phyloP scores from a whole-genome alignment of 2,797 vertebrate species.

The Synanceia verrucosa region DNA sequence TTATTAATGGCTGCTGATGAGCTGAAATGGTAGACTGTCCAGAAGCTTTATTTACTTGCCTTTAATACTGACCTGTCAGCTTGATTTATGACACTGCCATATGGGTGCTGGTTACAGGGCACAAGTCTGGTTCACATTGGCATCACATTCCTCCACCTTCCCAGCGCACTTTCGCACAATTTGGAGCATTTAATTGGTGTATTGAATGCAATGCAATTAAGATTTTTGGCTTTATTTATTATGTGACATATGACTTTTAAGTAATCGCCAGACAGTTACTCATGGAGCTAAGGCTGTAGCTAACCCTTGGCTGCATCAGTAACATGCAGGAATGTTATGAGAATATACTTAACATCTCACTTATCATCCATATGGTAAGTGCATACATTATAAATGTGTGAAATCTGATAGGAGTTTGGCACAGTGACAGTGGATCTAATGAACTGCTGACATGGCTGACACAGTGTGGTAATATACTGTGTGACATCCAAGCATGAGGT shows the following conservation, averaged over 20 bases:
- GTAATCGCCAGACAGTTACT: neutral
- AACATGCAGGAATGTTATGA: neutral
- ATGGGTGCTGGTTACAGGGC: conserved; percentile 45
- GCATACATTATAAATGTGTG: conserved; percentile 10
- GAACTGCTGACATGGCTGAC: conserved; percentile 37
- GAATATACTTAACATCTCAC: neutral
- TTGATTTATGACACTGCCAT: conserved; percentile 72
- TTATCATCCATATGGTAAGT: neutral
- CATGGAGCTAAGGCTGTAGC: neutral
- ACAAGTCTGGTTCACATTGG: conserved; percentile 17
- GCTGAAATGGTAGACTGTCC: conserved; percentile 80
- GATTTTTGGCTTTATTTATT: neutral
- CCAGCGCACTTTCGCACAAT: conserved; percentile 1
- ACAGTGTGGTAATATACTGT: neutral
- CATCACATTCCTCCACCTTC: conserved; percentile 24
- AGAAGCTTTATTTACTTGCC: conserved; percentile 80
- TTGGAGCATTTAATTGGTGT: neutral
- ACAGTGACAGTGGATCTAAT: neutral
- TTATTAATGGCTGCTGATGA: conserved; percentile 83
- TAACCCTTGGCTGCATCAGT: neutral
- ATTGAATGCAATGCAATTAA: neutral
- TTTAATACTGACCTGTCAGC: conserved; percentile 74
- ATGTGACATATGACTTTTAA: neutral
- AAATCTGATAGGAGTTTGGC: conserved; percentile 25
- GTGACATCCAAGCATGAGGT: conserved; percentile 13